These are phyloP conservation scores for Nasonovia ribisnigri DNA, from an alignment of 2,888 invertebrate genomes.

Conservation along the genomic window DNA sequence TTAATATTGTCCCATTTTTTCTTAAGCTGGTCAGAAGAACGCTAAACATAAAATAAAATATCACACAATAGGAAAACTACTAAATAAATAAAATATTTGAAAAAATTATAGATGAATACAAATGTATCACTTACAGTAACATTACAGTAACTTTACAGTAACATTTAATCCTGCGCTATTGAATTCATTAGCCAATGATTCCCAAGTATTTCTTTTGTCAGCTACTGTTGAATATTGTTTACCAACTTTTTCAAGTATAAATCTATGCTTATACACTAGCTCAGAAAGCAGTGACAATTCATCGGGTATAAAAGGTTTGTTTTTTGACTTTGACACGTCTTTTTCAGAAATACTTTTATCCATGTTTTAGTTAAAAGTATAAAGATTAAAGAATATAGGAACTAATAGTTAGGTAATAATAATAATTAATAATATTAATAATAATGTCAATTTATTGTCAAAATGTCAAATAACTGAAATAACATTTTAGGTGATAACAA, in stretches of 20 bases:
- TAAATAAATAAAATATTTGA: conserved; percentile 8
- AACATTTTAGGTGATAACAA: too few relatives aligned
- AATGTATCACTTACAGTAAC: too few relatives aligned
- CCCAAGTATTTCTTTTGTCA: not conserved
- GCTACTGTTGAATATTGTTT: not conserved
- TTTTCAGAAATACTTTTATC: not conserved
- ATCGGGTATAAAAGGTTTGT: conserved; percentile 17
- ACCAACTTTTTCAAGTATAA: conserved; percentile 5
- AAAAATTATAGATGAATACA: not conserved
- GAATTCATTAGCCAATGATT: not conserved
- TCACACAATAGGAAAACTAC: not conserved
- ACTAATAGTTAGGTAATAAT: too few relatives aligned
- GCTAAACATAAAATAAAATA: conserved; percentile 2
- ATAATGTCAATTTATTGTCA: too few relatives aligned
- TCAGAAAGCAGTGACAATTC: conserved; percentile 1
- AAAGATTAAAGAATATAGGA: too few relatives aligned
- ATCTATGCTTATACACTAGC: not conserved
- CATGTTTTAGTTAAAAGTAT: not conserved
- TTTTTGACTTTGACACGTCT: not conserved
- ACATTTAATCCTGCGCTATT: not conserved
- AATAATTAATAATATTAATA: too few relatives aligned
- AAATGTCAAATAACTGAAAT: too few relatives aligned
- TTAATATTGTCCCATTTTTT: conserved; percentile 9
- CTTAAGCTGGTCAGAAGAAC: not conserved
- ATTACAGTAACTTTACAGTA: too few relatives aligned